Conservation (phyloP, 1,140 invertebrate genomes). For the Diorhabda carinulata region DNA sequence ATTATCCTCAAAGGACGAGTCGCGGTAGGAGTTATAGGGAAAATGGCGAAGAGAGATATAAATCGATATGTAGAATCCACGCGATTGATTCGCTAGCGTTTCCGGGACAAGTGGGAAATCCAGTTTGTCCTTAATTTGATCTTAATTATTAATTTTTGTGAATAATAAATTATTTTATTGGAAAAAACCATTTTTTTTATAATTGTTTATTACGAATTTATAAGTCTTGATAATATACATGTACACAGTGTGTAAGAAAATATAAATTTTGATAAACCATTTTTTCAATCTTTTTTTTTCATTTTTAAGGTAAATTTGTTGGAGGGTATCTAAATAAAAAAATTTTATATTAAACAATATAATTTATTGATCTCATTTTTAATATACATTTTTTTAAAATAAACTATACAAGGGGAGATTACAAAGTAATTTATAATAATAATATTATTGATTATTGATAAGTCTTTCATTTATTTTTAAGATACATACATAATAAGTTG, state of each 20-base stretch:
- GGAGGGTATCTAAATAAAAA: too few relatives aligned
- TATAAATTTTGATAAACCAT: too few relatives aligned
- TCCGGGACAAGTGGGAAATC: constrained; percentile 42
- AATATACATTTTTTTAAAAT: constrained; percentile 1
- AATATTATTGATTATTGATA: constrained; percentile 1
- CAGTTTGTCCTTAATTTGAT: constrained; percentile 39
- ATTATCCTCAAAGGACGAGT: constrained; percentile 7
- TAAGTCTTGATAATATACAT: too few relatives aligned
- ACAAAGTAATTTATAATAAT: constrained; percentile 1
- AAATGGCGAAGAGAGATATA: constrained; percentile 36
- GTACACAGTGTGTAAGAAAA: too few relatives aligned
- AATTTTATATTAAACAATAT: neutral
- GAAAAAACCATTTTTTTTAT: too few relatives aligned
- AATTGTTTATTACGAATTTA: too few relatives aligned
- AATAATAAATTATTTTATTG: neutral
- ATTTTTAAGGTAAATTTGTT: too few relatives aligned
- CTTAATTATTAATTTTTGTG: neutral
- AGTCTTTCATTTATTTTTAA: neutral
- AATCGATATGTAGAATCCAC: constrained; percentile 41
- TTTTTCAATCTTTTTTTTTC: too few relatives aligned
- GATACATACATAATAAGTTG: neutral
- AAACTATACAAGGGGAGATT: neutral
- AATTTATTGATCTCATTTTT: neutral
- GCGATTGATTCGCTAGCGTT: constrained; percentile 42
- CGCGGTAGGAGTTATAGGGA: constrained; percentile 16